phyloP scores from a whole-genome alignment of 2,797 vertebrate species.

The Spatula clypeata region DNA sequence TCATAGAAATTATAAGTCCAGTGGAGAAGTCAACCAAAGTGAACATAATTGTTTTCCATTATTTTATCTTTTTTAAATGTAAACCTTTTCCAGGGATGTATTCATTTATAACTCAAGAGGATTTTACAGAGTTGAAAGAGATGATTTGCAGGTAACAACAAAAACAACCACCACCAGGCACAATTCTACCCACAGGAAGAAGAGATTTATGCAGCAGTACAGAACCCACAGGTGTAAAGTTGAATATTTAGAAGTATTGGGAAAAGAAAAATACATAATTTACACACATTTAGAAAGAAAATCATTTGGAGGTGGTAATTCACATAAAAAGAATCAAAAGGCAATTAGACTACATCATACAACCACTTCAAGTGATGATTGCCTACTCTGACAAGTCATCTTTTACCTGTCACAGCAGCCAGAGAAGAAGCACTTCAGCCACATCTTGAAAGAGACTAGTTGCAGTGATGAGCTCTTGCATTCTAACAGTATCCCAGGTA shows the following conservation, averaged over 20 bases:
- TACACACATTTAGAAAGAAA: background rate
- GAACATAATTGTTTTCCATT: background rate
- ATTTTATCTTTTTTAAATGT: background rate
- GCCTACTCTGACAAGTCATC: background rate
- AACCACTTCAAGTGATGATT: background rate
- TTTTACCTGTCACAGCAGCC: background rate
- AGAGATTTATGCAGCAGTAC: background rate
- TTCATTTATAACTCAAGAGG: background rate
- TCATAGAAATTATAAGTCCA: background rate
- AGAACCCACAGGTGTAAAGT: background rate
- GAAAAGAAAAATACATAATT: background rate
- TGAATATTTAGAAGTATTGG: background rate
- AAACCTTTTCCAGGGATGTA: background rate
- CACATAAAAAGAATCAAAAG: background rate
- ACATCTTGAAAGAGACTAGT: background rate
- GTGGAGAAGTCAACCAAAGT: background rate
- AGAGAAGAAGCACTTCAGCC: background rate
- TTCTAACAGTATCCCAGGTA: background rate
- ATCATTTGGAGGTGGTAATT: background rate
- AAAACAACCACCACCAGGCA: background rate
- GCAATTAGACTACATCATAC: background rate
- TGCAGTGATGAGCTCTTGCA: background rate
- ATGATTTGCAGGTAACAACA: background rate
- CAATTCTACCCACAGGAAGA: background rate
- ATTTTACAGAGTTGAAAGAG: background rate